These are phyloP conservation scores for Notolepis coatsorum DNA, from an alignment of 2,797 vertebrate genomes.

Conservation along the genomic window DNA sequence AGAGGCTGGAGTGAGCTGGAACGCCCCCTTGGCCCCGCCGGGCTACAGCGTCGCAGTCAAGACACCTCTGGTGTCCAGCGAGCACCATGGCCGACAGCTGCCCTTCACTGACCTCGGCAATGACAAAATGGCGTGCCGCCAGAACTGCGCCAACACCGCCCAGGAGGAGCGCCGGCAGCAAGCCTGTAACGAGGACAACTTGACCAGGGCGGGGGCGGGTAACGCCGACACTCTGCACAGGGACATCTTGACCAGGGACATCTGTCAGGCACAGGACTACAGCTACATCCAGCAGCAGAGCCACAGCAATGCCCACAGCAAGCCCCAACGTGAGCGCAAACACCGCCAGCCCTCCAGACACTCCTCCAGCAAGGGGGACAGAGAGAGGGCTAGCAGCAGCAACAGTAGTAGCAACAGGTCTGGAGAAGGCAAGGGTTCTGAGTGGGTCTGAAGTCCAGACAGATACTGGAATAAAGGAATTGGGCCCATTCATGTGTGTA, in stretches of 20 bases:
- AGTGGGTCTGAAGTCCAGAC: constrained; percentile 97
- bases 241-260: constrained; percentile 82
- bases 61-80: constrained; percentile 59
- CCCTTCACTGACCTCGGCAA: constrained; percentile 88
- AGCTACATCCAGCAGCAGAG: constrained; percentile 67
- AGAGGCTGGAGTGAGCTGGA: constrained; percentile 86
- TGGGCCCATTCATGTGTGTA: too few species aligned
- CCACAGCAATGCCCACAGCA: constrained; percentile 73
- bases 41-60: constrained; percentile 91
- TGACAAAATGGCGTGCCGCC: constrained; percentile 86
- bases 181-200: constrained; percentile 84
- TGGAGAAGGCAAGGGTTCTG: constrained; percentile 88
- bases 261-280: constrained; percentile 84
- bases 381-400: constrained; percentile 62
- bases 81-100: constrained; percentile 73
- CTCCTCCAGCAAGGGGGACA: constrained; percentile 41
- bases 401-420: constrained; percentile 88
- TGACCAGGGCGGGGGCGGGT: constrained; percentile 57
- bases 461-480: too few species aligned
- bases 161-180: constrained; percentile 88
- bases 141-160: constrained; percentile 93
- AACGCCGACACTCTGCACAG: constrained; percentile 76
- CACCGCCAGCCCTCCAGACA: constrained; percentile 62
- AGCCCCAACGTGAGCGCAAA: constrained; percentile 81
- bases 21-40: constrained; percentile 88